Evolutionary conservation across 2,888 invertebrate genomes (phyloP), one percentile per base, ranked within the genome.

Genomic region (Bellardia pandia): DNA sequence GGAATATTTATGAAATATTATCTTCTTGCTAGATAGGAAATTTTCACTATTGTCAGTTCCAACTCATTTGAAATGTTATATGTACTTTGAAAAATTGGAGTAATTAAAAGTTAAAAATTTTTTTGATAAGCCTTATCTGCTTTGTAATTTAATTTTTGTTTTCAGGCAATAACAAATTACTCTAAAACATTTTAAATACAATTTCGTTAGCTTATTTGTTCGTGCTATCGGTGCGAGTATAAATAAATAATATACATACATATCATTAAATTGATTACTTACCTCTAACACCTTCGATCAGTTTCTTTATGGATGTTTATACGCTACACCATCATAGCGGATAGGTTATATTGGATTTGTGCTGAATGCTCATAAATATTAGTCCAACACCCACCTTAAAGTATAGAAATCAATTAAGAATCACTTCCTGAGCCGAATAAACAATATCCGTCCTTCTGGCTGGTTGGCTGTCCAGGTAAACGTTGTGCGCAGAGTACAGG

Each of bases 221-320:
- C 5, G 11, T 9, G n/a, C 58, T n/a, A 79, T 69, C 51, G 13
- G 51, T 51, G 7, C 40, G 51, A 51, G 37, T 48, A 51, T 45
- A n/a, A 51, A 76, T 51, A 76, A 76, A 40, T 45, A 69, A 69
- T 45, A 51, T 53, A n/a, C n/a, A n/a, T n/a, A n/a, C n/a, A n/a
- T n/a, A 30, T 40, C 62, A 23, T 71, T 71, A 58, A 72, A 72
- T 72, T 74, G 58, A 81, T 81, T 74, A 74, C n/a, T 5, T 14
- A 74, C 51, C 51, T 51, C 51, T 51, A 14, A 30, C 53, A 71
- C 56, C 58, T 81, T 74, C 48, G 48, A 66, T 72, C 45, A 74
- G 33, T 66, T 45, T 56, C 23, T 81, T 56, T 51, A 16, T 4
- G 37, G 13, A 40, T 40, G 30, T 71, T 53, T n/a, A 40, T 14